These are phyloP conservation scores for Nanger granti DNA, from an alignment of 2,113 vertebrate species.

Conservation along the genomic window DNA sequence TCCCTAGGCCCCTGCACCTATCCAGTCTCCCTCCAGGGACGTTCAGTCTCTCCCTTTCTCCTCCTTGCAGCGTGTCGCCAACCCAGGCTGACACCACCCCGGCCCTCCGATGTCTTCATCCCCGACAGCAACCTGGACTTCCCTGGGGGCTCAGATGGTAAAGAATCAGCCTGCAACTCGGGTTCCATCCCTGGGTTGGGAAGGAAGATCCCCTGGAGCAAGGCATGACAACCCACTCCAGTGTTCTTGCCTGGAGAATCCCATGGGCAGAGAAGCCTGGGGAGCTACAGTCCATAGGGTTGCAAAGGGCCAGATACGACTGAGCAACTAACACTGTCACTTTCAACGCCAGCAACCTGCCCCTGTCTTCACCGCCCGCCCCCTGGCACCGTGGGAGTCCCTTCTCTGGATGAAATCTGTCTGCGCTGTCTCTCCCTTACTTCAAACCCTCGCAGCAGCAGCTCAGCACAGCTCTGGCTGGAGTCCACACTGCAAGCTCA, in stretches of 20 bases:
- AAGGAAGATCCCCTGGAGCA: background rate
- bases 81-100: background rate
- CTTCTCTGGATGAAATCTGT: background rate
- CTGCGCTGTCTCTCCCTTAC: too few species aligned
- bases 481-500: background rate
- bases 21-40: background rate
- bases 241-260: background rate
- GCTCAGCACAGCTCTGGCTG: background rate
- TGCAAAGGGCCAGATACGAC: background rate
- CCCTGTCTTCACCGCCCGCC: fast-evolving
- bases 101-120: fast-evolving
- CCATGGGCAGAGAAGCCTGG: background rate
- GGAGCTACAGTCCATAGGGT: background rate
- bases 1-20: background rate
- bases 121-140: background rate
- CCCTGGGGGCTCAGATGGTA: background rate
- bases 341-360: background rate
- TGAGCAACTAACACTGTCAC: background rate
- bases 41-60: background rate
- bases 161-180: background rate
- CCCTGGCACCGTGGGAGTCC: background rate
- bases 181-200: background rate
- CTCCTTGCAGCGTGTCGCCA: fast-evolving
- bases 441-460: too few species aligned
- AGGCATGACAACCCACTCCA: background rate